phyloP scores from a whole-genome alignment of 37 sponge, comb jelly and placozoan species.

The Geodia barretti region DNA sequence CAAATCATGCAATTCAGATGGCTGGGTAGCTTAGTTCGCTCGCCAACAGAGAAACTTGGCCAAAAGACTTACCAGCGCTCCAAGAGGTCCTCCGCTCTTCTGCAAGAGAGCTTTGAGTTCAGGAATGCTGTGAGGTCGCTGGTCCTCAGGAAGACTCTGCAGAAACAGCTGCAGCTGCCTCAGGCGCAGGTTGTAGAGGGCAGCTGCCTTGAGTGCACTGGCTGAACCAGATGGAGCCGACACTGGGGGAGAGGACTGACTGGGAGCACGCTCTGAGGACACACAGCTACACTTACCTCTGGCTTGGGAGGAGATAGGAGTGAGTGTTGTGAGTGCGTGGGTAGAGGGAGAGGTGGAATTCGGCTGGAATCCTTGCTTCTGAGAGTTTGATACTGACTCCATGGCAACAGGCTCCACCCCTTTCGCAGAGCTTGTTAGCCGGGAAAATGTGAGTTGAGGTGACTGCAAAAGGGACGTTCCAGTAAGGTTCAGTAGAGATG shows the following conservation, averaged over 20 bases:
- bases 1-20: no score
- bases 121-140: constrained; percentile 32
- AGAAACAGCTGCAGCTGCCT: constrained; percentile 52
- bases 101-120: constrained; percentile 48
- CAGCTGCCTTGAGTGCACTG: background rate
- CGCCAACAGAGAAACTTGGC: no score
- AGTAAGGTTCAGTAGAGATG: no score
- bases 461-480: no score
- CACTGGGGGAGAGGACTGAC: background rate
- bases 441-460: no score
- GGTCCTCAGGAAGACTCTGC: constrained; percentile 24
- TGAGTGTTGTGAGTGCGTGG: background rate
- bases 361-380: no score
- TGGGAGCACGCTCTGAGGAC: no score
- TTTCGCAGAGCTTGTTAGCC: background rate
- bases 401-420: background rate
- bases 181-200: constrained; percentile 1
- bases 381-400: background rate
- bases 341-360: background rate
- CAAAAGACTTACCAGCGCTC: background rate
- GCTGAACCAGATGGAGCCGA: background rate
- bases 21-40: no score
- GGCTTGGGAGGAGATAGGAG: background rate
- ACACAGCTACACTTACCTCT: background rate
- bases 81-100: background rate